phyloP scores from a whole-genome alignment of 2,797 vertebrate genomes.

The Eleutherodactylus coqui region DNA sequence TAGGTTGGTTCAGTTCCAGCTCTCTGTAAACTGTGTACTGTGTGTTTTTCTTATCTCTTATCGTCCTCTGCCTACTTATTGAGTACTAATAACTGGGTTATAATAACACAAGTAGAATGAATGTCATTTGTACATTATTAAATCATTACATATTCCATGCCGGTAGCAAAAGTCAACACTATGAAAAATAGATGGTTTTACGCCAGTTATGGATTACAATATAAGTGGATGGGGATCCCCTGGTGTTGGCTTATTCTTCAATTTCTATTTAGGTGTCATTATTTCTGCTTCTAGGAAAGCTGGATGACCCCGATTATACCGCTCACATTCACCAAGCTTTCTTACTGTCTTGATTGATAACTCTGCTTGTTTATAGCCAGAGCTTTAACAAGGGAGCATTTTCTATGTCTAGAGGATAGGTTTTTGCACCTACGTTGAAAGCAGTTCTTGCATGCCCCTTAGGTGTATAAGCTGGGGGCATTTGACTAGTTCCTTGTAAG shows the following conservation, averaged over 20 bases:
- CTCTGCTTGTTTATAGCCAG: background rate
- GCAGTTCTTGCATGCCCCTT: too few relatives aligned
- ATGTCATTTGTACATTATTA: constrained; percentile 5
- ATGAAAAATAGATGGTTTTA: background rate
- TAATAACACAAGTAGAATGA: constrained; percentile 41
- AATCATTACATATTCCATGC: constrained; percentile 2
- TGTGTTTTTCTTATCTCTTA: constrained; percentile 40
- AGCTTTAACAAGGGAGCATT: too few relatives aligned
- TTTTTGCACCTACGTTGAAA: too few relatives aligned
- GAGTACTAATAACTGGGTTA: constrained; percentile 41
- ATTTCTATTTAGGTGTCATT: background rate
- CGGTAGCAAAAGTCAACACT: background rate
- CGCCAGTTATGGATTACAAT: background rate
- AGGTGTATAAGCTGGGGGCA: too few relatives aligned
- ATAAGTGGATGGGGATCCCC: background rate
- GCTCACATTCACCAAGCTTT: background rate
- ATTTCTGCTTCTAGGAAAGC: background rate
- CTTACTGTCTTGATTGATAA: background rate
- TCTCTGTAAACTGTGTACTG: constrained; percentile 14
- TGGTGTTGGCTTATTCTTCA: background rate
- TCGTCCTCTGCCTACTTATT: constrained; percentile 17
- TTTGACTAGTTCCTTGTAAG: too few relatives aligned
- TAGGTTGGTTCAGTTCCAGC: constrained; percentile 49
- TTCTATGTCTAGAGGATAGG: too few relatives aligned
- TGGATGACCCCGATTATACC: background rate